Evolutionary conservation across 2,113 vertebrate genomes (phyloP).

Genomic region (pig (Sus scrofa)): T2T-Sscrofa CM000814.6:94723001-94723500

Average conservation of each 20-base stretch:
- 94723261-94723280: neutral
- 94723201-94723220: neutral
- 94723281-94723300: neutral
- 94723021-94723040: neutral
- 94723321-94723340: neutral
- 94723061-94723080: neutral
- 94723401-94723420: neutral
- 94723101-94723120: conserved; percentile 19
- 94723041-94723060: neutral
- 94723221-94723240: conserved; percentile 28
- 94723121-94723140: neutral
- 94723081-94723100: neutral
- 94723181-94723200: neutral
- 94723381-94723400: neutral
- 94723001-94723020: neutral
- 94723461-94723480: neutral
- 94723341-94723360: conserved; percentile 1
- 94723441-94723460: neutral
- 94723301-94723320: neutral
- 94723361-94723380: neutral
- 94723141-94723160: neutral
- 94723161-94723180: neutral
- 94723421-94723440: neutral
- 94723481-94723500: neutral
- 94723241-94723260: neutral